These are phyloP conservation scores for Channa argus DNA, from an alignment of 2,113 vertebrate genomes.

Conservation along the genomic window DNA sequence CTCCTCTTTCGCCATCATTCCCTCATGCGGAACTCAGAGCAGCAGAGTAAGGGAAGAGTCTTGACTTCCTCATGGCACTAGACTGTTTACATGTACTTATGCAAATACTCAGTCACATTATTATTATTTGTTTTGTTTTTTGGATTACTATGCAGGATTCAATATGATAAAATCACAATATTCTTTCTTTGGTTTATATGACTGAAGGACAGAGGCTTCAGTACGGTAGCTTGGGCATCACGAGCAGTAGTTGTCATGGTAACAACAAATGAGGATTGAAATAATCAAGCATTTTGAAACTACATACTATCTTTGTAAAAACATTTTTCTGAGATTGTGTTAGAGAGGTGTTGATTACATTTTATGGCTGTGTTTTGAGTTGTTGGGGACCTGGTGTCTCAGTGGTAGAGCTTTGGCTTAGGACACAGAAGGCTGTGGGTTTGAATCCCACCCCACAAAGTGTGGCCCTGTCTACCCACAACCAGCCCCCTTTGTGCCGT, in stretches of 20 bases:
- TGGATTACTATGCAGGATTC: neutral
- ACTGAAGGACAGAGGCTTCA: neutral
- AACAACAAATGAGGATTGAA: conserved; percentile 9
- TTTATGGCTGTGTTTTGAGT: neutral
- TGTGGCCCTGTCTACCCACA: too few relatives aligned
- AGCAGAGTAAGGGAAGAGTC: conserved; percentile 12
- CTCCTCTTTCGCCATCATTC: conserved; percentile 30
- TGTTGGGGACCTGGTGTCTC: neutral
- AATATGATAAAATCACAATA: neutral
- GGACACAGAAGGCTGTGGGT: too few relatives aligned
- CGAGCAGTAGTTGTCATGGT: conserved; percentile 37
- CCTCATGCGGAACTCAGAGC: conserved; percentile 27
- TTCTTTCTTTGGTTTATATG: conserved; percentile 3
- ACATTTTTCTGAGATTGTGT: neutral
- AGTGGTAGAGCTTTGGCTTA: too few relatives aligned
- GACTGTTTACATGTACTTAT: conserved; percentile 21
- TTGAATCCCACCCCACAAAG: too few relatives aligned
- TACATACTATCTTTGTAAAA: neutral
- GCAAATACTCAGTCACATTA: conserved; percentile 2
- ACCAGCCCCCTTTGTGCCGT: too few relatives aligned
- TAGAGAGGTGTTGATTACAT: neutral
- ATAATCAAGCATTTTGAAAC: neutral
- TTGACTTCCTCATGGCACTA: conserved; percentile 23
- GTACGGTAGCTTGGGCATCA: neutral
- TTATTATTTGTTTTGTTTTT: neutral